Evolutionary conservation across 2,113 vertebrate genomes (phyloP), one percentile per base, ranked within the genome.

Genomic region (Phaetusa simplex): DNA sequence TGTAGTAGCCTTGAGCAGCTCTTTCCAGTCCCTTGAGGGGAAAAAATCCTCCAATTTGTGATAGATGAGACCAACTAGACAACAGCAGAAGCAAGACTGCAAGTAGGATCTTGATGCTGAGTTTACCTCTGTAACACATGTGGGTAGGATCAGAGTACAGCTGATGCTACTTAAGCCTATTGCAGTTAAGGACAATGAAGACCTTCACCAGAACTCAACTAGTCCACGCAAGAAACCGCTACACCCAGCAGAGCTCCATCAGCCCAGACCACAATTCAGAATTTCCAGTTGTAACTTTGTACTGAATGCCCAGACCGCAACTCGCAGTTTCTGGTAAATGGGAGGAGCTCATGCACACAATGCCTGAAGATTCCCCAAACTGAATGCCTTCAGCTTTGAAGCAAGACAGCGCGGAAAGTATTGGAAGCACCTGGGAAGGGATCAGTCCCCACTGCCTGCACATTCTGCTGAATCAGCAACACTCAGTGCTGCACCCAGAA

Each of bases 351-450:
- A 73, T 2, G 8, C 66, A 43, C n/a, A 42, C 7, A 30, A 5
- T 1, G 6, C 29, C 30, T 29, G 20, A 53, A 9, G 5, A 11
- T 22, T 4, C 6, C 9, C 24, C 1, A 0, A 1, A 5, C 14
- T 11, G 22, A 86, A 45, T 14, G 27, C 43, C 40, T 45, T 45
- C 24, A 29, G 32, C 32, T 87, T 50, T 34, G 43, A 49, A 40
- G 9, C 5, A 42, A 90, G 3, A 1, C 42, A 50, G 16, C 14
- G 36, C 15, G 55, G 27, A 36, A 61, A 14, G 0, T 7, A 4
- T 2, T 49, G 34, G 9, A 32, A 58, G 14, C 7, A 12, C 4
- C 53, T 45, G n/a, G n/a, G 47, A 53, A 76, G 11, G 36, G 58
- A 24, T 45, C 11, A 30, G 38, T 45, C 9, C 27, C 13, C 16